A percentile compares a stretch with the other conserved stretches of the same genome.
phyloP scores from a whole-genome alignment of 1,140 invertebrate species.

The Elymnias hypermnestra region DNA sequence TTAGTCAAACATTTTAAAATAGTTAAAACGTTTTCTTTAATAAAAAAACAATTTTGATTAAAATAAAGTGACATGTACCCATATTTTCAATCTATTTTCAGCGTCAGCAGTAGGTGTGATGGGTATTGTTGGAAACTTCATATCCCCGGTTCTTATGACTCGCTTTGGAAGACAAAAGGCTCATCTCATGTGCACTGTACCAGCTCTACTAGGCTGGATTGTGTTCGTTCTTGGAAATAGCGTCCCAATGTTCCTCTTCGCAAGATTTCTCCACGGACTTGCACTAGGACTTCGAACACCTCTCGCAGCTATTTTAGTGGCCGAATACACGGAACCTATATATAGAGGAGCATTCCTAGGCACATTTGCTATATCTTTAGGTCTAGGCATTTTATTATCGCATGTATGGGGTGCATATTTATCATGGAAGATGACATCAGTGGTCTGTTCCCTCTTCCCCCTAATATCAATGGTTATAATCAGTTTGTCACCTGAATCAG shows the following conservation, averaged over 20 bases:
- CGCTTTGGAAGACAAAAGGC: conserved; percentile 56
- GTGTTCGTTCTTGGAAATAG: conserved; percentile 52
- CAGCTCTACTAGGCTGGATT: conserved; percentile 59
- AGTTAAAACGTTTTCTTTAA: too few species aligned
- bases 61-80: too few species aligned
- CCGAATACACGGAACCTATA: conserved; percentile 63
- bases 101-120: conserved; percentile 57
- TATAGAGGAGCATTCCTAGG: conserved; percentile 61
- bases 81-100: too few species aligned
- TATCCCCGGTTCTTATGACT: conserved; percentile 62
- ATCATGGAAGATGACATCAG: conserved; percentile 61
- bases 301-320: conserved; percentile 59
- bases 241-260: conserved; percentile 49
- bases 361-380: conserved; percentile 62
- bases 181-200: conserved; percentile 55
- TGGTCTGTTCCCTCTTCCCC: conserved; percentile 53
- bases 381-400: conserved; percentile 56
- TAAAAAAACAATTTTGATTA: too few species aligned
- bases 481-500: conserved; percentile 61
- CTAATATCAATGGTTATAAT: conserved; percentile 59
- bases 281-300: conserved; percentile 57
- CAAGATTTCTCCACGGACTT: conserved; percentile 54
- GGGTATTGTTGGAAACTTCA: conserved; percentile 65
- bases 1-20: too few species aligned
- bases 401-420: conserved; percentile 61